Percentiles rank a stretch among this genome's conserved stretches.
Evolutionary conservation across 2,113 vertebrate genomes (phyloP).

Genomic region (Carollia perspicillata): DNA sequence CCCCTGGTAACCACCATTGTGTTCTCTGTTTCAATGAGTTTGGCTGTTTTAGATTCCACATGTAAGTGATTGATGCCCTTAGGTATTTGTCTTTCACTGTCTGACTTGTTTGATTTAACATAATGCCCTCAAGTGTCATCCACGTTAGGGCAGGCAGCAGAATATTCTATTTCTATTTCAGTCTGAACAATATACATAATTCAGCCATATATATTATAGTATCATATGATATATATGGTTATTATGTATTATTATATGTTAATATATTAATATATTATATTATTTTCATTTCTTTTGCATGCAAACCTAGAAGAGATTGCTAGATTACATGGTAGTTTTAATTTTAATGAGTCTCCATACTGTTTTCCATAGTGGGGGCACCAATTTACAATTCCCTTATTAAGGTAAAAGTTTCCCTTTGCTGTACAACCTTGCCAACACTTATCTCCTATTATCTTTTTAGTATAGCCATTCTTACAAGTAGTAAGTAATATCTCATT

Average conservation of each 20-base stretch:
- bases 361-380: not conserved
- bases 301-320: not conserved
- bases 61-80: not conserved
- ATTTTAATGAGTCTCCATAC: not conserved
- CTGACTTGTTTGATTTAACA: not conserved
- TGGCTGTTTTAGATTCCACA: not conserved
- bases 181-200: not conserved
- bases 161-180: not conserved
- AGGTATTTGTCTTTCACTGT: not conserved
- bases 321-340: not conserved
- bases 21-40: not conserved
- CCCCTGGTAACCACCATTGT: not conserved
- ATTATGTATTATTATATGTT: not conserved
- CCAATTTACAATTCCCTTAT: not conserved
- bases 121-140: not conserved
- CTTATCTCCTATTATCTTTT: not conserved
- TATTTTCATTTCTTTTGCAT: not conserved
- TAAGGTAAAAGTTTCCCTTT: not conserved
- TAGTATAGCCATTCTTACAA: not conserved
- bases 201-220: too few relatives aligned
- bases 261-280: too few relatives aligned
- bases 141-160: not conserved
- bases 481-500: not conserved
- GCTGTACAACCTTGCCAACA: not conserved
- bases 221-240: not conserved